Conservation (phyloP, 2,888 invertebrate species). For the Operophtera brumata region DNA sequence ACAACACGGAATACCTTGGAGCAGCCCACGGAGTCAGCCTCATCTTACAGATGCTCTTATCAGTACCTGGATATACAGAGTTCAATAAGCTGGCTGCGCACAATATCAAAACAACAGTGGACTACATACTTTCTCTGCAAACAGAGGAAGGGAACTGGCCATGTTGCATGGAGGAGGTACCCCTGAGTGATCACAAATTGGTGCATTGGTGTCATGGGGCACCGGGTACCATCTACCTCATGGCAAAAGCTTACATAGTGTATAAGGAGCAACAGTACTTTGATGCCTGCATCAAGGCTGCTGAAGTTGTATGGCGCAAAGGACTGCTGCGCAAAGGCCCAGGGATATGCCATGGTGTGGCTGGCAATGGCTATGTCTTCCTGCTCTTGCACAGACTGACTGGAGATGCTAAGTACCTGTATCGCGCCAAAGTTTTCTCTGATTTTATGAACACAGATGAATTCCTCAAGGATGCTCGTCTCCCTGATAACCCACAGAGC, state of each 20-base stretch:
- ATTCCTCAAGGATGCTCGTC: slow-evolving; percentile 84
- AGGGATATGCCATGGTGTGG: slow-evolving; percentile 93
- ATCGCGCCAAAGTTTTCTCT: slow-evolving; percentile 88
- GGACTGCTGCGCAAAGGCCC: slow-evolving; percentile 93
- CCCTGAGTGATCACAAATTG: slow-evolving; percentile 82
- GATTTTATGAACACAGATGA: slow-evolving; percentile 85
- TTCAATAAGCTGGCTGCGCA: slow-evolving; percentile 73
- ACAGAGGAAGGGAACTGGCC: slow-evolving; percentile 88
- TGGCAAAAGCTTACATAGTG: slow-evolving; percentile 89
- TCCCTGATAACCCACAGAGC: slow-evolving; percentile 91
- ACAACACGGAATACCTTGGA: slow-evolving; percentile 86
- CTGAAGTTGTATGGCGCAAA: slow-evolving; percentile 89
- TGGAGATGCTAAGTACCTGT: slow-evolving; percentile 84
- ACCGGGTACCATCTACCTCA: slow-evolving; percentile 88
- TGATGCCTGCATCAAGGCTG: slow-evolving; percentile 83
- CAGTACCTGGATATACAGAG: slow-evolving; percentile 77
- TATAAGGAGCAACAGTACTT: slow-evolving; percentile 88
- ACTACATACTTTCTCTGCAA: slow-evolving; percentile 84
- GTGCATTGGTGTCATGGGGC: slow-evolving; percentile 97
- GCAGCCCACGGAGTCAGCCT: slow-evolving; percentile 81
- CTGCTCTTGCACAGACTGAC: slow-evolving; percentile 88
- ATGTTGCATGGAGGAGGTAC: slow-evolving; percentile 86
- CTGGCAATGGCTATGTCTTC: slow-evolving; percentile 91
- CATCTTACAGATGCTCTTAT: slow-evolving; percentile 80
- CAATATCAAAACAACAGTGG: slow-evolving; percentile 83